These are phyloP conservation scores for Babyrousa celebensis DNA, from an alignment of 2,797 vertebrate species.

Conservation along the genomic window DNA sequence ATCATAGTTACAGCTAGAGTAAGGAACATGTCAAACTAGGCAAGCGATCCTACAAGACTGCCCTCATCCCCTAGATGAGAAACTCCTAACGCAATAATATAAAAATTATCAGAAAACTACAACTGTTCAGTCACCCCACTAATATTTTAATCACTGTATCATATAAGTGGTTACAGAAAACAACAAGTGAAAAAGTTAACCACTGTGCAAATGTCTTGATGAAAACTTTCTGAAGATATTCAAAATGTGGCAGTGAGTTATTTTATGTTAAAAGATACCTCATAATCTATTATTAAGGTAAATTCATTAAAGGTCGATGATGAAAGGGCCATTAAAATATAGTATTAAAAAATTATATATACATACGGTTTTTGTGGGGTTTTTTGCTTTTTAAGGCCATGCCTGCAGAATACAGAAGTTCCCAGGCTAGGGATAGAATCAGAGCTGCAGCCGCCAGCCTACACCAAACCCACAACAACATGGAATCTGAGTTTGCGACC, in stretches of 20 bases:
- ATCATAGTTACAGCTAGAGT: neutral
- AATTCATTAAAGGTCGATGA: neutral
- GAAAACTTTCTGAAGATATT: conserved; percentile 48
- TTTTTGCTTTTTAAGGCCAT: no score
- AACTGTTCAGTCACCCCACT: neutral
- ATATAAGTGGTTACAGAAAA: neutral
- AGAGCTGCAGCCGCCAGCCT: no score
- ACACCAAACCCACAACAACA: no score
- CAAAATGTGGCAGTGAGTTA: neutral
- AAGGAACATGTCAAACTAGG: neutral
- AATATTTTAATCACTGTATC: neutral
- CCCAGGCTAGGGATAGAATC: no score
- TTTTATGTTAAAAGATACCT: conserved; percentile 48
- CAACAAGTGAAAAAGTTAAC: neutral
- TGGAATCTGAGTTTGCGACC: no score
- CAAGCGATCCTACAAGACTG: neutral
- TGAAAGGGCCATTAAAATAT: conserved; percentile 64
- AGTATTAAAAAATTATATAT: neutral
- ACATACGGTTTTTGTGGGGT: no score
- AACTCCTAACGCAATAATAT: neutral
- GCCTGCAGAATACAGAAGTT: no score
- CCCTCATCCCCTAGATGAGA: neutral
- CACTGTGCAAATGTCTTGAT: conserved; percentile 27
- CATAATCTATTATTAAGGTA: neutral
- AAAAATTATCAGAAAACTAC: conserved; percentile 40